Base-by-base conservation (phyloP, 2,888 invertebrate species). In the Crematogaster levior region DNA sequence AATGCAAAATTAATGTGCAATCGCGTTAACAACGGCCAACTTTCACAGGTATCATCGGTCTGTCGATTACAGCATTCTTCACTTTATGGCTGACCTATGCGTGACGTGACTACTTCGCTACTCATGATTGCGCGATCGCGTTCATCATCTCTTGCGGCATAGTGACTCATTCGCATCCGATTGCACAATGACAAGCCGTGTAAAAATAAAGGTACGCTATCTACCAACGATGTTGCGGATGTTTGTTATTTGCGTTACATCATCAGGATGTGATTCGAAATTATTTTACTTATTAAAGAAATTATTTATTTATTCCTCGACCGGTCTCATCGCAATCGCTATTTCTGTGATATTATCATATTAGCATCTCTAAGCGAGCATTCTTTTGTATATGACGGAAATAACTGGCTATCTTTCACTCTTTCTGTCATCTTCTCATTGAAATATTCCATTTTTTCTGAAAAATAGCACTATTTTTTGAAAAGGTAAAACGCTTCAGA, bases 21-120 rank as follows among this genome's bases (percentile, higher is more conserved):
- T 37, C 18, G 18, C 18, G 18, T 63, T 48, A 34, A 72, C 18
- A 18, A 61, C 3, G 21, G 12, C 27, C 24, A 30, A 46, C 65
- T 75, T 75, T 46, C 24, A 12, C 9, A 18, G 37, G 9, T 43
- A 12, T 43, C 30, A 43, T 30, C 18, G 18, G 24, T 34, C 53
- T 68, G 10, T 53, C 58, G 34, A 30, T 75, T 43, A 70, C 37
- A 40, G 10, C 24, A 30, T 77, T 81, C 68, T 83, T 37, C 10
- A 61, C 74, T 74, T 73, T 58, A n/a, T n/a, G 84, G 12, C 82
- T 82, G 87, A 85, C 24, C 61, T 48, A 12, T 70, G 87, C 72
- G 27, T 73, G 87, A 77, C 77, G 7, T 40, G 48, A 81, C 85
- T 56, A 83, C 82, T 85, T 70, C 1, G 48, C 10, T 7, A 51